phyloP scores from a whole-genome alignment of 2,888 invertebrate species.

The Harpalus rufipes region DNA sequence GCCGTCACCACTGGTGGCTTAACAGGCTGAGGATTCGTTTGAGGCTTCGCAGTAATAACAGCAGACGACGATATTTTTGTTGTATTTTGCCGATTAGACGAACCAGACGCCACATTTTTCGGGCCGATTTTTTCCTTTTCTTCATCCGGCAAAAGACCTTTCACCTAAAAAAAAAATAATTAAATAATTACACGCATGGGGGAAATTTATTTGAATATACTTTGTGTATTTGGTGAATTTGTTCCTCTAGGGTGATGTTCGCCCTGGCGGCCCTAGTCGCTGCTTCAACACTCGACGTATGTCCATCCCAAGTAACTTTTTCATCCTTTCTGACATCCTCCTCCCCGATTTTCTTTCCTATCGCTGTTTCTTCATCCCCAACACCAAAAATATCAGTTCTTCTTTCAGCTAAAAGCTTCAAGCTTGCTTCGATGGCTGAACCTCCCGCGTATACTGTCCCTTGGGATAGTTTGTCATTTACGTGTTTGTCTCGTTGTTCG shows the following conservation, averaged over 20 bases:
- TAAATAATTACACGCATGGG: neutral
- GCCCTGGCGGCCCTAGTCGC: slow-evolving; percentile 96
- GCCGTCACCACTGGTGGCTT: slow-evolving; percentile 80
- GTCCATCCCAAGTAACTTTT: slow-evolving; percentile 98
- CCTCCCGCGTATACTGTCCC: slow-evolving; percentile 90
- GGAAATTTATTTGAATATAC: too few relatives aligned
- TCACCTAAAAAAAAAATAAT: slow-evolving; percentile 77
- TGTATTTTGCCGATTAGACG: slow-evolving; percentile 73
- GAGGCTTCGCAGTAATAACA: slow-evolving; percentile 76
- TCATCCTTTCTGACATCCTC: slow-evolving; percentile 91
- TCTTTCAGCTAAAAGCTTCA: slow-evolving; percentile 97
- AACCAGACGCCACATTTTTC: slow-evolving; percentile 82
- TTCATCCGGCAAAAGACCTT: slow-evolving; percentile 95
- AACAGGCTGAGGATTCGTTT: slow-evolving; percentile 73
- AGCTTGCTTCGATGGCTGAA: slow-evolving; percentile 96
- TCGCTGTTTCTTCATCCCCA: slow-evolving; percentile 98
- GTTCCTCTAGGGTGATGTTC: slow-evolving; percentile 97
- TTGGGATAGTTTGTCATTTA: slow-evolving; percentile 95
- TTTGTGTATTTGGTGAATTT: slow-evolving; percentile 98
- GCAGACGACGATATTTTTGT: slow-evolving; percentile 74
- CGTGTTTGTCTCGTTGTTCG: slow-evolving; percentile 95
- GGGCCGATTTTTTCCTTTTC: slow-evolving; percentile 99
- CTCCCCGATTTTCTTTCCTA: slow-evolving; percentile 98
- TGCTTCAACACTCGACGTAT: slow-evolving; percentile 97
- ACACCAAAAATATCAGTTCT: slow-evolving; percentile 99